Evolutionary conservation across 2,888 invertebrate genomes (phyloP), one percentile per base, ranked within the genome.

Genomic region (Nezara viridula): DNA sequence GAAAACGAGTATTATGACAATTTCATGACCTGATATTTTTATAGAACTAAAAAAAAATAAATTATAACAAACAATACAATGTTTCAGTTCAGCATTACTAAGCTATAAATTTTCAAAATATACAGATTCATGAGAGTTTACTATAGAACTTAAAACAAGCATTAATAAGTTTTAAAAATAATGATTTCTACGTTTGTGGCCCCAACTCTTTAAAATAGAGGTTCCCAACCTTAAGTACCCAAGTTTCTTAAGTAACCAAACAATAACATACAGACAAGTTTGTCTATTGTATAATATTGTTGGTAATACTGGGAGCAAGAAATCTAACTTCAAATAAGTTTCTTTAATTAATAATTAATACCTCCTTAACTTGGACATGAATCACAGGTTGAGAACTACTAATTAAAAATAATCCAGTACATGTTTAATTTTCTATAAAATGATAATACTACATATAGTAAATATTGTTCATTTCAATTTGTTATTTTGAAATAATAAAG

Each of bases 121-220:
- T 49, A 9, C 9, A 49, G 49, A 47, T 47, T 47, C 12, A 47
- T 9, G 47, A 50, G 16, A 50, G 52, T 24, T 21, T 4, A 10
- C 2, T 55, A n/a, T 14, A 1, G 10, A 55, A 55, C 55, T 55
- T n/a, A 55, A n/a, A 55, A 55, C n/a, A n/a, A 55, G 0, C n/a
- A n/a, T 55, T 55, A 10, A 55, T 55, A 55, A 10, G 24, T 52
- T 21, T 52, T 9, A 24, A 55, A n/a, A 55, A 50, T 10, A 55
- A 55, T 12, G 0, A 10, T n/a, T n/a, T n/a, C 7, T 4, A 12
- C 7, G 1, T 2, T 24, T 9, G 10, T n/a, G 55, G n/a, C n/a
- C 12, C n/a, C n/a, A n/a, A 55, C n/a, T 55, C n/a, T 55, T 55
- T n/a, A 55, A 55, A 55, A n/a, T n/a, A 55, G 55, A 55, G 55